These are phyloP conservation scores for Peromyscus nudipes DNA, from an alignment of 2,797 vertebrate genomes.

Conservation along the genomic window DNA sequence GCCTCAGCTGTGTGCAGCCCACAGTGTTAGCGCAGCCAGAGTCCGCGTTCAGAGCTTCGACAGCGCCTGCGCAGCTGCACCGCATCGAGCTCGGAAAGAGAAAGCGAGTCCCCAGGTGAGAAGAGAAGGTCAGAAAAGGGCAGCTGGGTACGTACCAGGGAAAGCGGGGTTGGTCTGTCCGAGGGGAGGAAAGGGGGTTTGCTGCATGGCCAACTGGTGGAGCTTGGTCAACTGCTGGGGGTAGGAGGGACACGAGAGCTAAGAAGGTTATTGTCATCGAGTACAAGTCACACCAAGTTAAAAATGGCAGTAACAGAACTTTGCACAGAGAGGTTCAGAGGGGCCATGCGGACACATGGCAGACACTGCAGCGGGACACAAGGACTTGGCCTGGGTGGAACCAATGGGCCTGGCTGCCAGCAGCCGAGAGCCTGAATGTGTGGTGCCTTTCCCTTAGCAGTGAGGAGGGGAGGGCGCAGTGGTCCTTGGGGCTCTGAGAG, in stretches of 20 bases:
- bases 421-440: background rate
- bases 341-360: slow-evolving; percentile 93
- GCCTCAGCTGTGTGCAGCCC: background rate
- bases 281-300: slow-evolving; percentile 94
- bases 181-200: slow-evolving; percentile 99
- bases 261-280: slow-evolving; percentile 98
- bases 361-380: slow-evolving; percentile 87
- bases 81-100: slow-evolving; percentile 83
- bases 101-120: slow-evolving; percentile 93
- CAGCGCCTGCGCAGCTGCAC: slow-evolving; percentile 13
- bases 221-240: slow-evolving; percentile 99
- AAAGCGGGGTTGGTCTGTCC: slow-evolving; percentile 99
- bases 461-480: background rate
- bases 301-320: slow-evolving; percentile 92
- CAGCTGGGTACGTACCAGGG: slow-evolving; percentile 98
- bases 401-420: slow-evolving; percentile 38
- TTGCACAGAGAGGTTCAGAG: slow-evolving; percentile 87
- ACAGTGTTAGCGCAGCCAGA: background rate
- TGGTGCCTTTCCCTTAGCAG: background rate
- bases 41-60: background rate
- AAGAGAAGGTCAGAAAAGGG: slow-evolving; percentile 95
- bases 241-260: slow-evolving; percentile 99
- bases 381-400: slow-evolving; percentile 93
- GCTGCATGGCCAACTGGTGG: slow-evolving; percentile 99
- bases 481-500: background rate